Conservation (phyloP, 2,113 vertebrate genomes). For the Rhinolophus ferrumequinum region DNA sequence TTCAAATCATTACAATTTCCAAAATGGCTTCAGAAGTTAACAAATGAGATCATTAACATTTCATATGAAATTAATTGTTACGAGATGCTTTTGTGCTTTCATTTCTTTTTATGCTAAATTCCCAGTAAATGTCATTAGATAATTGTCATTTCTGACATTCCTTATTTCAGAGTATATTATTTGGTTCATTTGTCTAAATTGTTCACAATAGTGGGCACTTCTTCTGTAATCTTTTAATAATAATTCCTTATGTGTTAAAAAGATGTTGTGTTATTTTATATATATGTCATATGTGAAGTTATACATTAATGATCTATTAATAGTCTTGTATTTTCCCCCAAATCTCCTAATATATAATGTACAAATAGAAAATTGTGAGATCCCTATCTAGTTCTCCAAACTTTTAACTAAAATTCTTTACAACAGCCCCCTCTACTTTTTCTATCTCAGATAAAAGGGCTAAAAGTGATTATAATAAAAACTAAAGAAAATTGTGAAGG, state of each 20-base stretch:
- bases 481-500: not conserved
- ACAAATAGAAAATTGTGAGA: not conserved
- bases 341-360: not conserved
- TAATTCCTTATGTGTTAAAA: not conserved
- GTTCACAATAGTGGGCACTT: not conserved
- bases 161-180: not conserved
- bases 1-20: not conserved
- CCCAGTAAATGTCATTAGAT: not conserved
- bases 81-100: not conserved
- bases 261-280: not conserved
- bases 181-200: not conserved
- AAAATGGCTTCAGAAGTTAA: slow-evolving; percentile 24
- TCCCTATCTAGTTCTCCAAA: not conserved
- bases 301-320: not conserved
- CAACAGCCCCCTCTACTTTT: not conserved
- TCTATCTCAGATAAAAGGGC: not conserved
- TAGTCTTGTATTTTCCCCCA: not conserved
- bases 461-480: too few species aligned
- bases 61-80: not conserved
- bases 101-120: not conserved
- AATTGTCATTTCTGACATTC: not conserved
- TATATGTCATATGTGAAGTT: not conserved
- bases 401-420: not conserved
- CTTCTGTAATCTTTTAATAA: not conserved
- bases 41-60: slow-evolving; percentile 43